phyloP scores from a whole-genome alignment of 2,113 vertebrate species.

The Psittacula cyanocephala region DNA sequence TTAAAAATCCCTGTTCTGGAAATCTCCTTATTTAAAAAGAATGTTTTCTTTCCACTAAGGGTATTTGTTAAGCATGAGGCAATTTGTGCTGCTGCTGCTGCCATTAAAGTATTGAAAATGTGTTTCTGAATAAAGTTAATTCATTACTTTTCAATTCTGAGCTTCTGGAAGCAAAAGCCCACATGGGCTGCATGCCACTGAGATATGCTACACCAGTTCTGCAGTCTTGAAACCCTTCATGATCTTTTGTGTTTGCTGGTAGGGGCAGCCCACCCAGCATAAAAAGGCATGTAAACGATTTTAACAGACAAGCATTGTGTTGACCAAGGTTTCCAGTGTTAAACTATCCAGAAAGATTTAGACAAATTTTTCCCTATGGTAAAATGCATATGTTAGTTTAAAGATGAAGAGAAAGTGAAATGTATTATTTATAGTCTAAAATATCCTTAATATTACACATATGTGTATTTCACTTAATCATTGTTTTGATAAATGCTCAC shows the following conservation, averaged over 20 bases:
- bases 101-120: neutral
- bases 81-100: neutral
- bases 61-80: neutral
- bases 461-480: constrained; percentile 13
- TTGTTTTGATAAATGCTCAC: constrained; percentile 51
- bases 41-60: neutral
- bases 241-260: neutral
- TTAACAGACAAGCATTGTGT: constrained; percentile 33
- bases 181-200: neutral
- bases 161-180: neutral
- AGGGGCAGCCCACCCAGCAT: constrained; percentile 28
- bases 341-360: constrained; percentile 55
- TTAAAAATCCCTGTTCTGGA: neutral
- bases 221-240: neutral
- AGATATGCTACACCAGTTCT: neutral
- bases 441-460: constrained; percentile 27
- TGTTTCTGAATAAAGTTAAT: neutral
- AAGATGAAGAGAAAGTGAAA: constrained; percentile 48
- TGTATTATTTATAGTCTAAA: constrained; percentile 47
- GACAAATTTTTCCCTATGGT: constrained; percentile 34
- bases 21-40: neutral
- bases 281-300: constrained; percentile 5
- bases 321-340: constrained; percentile 27
- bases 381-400: constrained; percentile 25
- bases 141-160: neutral